Evolutionary conservation across 1,140 invertebrate genomes (phyloP), one percentile per base, ranked within the genome.

Genomic region (Magallana angulata): DNA sequence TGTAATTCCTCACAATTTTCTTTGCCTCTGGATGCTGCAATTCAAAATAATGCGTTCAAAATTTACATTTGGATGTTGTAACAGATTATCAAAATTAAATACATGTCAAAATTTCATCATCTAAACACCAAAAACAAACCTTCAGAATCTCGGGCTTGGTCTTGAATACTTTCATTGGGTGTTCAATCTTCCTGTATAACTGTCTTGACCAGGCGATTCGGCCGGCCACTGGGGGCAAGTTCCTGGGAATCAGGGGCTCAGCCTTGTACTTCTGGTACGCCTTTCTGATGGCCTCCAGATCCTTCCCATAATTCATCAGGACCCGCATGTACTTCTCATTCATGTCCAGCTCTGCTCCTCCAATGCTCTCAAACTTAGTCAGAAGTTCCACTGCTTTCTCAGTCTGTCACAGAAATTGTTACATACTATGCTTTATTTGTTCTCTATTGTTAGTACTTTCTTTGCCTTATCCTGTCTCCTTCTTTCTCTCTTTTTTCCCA

Each of bases 251-350:
- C n/a, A 93, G 91, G 0, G 95, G 95, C 57, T 95, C 94, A 68
- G 91, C 89, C 88, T 95, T 95, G 85, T 94, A 93, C 83, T 94
- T 94, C 90, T 95, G 95, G 91, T 95, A 96, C 7, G 95, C 90
- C 88, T 95, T 95, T 96, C 97, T 81, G 97, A 98, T 97, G 88
- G 97, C 96, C 89, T 98, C 97, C 1, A 99, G 96, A 95, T 98
- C 97, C 87, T 96, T 97, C 82, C 98, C 97, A 90, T 97, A 98
- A 92, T 97, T 97, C 90, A 96, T 96, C 8, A 98, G 94, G 5
- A 99, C 97, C 30, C 97, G 94, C 36, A 96, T 96, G 91, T 98
- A 98, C 94, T 99, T 98, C 92, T 98, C 97, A 76, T 93, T 93
- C 86, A 95, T 91, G 90, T 95, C 93, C 14, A 95, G 90, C 82